Conservation (phyloP, 2,797 vertebrate genomes). For the Sebastolobus alascanus region DNA sequence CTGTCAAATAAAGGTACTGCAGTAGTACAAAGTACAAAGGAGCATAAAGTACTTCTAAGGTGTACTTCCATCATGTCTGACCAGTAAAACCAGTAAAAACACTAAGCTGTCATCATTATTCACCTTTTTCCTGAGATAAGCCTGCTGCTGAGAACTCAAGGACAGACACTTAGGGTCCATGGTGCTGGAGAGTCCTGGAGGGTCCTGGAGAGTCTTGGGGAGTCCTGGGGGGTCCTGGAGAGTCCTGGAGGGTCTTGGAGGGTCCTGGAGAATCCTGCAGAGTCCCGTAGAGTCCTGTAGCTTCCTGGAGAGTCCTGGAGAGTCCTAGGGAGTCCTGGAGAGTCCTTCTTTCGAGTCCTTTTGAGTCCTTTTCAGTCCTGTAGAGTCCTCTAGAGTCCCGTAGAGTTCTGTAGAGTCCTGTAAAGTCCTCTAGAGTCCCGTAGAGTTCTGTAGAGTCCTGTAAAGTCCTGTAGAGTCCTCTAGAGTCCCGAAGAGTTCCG, state of each 20-base stretch:
- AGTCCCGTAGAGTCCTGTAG: conserved; percentile 29
- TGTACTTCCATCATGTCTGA: background rate
- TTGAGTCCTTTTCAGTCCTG: background rate
- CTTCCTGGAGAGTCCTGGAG: conserved; percentile 37
- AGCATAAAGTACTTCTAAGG: background rate
- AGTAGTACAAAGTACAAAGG: background rate
- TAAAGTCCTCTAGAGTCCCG: background rate
- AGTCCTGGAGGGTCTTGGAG: conserved; percentile 29
- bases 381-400: background rate
- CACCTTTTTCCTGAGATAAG: conserved; percentile 76
- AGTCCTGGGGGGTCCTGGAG: conserved; percentile 30
- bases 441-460: background rate
- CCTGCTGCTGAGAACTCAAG: conserved; percentile 69
- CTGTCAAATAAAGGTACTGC: background rate
- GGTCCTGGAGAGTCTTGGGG: conserved; percentile 9
- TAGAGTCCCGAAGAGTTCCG: conserved; percentile 6
- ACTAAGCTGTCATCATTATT: background rate
- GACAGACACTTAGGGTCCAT: conserved; percentile 78
- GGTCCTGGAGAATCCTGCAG: conserved; percentile 28
- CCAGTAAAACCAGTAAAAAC: background rate
- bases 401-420: background rate
- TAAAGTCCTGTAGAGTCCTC: background rate
- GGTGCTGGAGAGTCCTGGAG: conserved; percentile 17
- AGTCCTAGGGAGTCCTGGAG: no score
- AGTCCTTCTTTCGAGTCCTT: background rate